A percentile compares a stretch with the other conserved stretches of the same genome.
These are phyloP conservation scores for Oxyteleia sp. DNA, from an alignment of 2,888 invertebrate species.

Conservation along the genomic window DNA sequence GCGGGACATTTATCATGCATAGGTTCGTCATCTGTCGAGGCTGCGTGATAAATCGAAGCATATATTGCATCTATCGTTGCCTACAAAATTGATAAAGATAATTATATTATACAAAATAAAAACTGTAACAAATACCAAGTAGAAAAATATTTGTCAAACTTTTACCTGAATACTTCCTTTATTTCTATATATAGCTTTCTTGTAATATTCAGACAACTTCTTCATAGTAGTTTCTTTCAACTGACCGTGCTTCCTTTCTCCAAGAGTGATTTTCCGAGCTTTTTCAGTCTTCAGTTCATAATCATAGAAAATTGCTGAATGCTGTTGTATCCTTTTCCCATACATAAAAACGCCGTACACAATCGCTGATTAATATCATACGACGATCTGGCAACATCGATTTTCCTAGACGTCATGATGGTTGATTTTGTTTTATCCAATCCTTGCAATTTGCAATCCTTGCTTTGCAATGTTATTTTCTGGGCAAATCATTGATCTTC, in stretches of 20 bases:
- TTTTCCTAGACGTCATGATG: too few relatives aligned
- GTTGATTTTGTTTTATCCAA: background rate
- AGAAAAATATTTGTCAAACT: background rate
- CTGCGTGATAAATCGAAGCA: constrained; percentile 58
- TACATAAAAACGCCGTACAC: constrained; percentile 12
- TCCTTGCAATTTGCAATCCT: constrained; percentile 22
- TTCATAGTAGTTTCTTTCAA: constrained; percentile 26
- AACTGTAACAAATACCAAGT: background rate
- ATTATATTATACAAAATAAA: background rate
- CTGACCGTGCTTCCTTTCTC: constrained; percentile 27
- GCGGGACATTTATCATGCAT: constrained; percentile 42
- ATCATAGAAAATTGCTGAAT: constrained; percentile 30
- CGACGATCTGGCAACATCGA: background rate
- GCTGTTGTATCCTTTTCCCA: constrained; percentile 29
- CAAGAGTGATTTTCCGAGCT: constrained; percentile 45
- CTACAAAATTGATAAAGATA: constrained; percentile 2
- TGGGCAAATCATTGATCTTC: constrained; percentile 19
- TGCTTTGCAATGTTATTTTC: constrained; percentile 34
- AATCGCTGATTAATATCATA: constrained; percentile 21
- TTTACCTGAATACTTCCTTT: constrained; percentile 41
- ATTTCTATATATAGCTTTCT: constrained; percentile 52
- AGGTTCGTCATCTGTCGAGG: constrained; percentile 54
- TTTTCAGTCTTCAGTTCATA: constrained; percentile 19
- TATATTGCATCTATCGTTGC: constrained; percentile 64
- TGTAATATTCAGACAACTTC: constrained; percentile 36